Base-by-base conservation (phyloP, 2,113 vertebrate species). In the Labeo rohita region DNA sequence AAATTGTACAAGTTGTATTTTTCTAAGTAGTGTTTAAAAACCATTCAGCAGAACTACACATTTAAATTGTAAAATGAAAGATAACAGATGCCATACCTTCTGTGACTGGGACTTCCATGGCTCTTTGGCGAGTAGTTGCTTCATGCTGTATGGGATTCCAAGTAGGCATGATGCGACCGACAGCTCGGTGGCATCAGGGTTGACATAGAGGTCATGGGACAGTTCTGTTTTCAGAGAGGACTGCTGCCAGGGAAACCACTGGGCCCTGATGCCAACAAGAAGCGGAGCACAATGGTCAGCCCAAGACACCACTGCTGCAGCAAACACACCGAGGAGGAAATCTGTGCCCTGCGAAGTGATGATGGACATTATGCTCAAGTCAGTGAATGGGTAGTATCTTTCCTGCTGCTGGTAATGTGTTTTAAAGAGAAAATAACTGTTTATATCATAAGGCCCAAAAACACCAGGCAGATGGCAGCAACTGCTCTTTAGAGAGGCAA, bases 51-150 rank as follows among this genome's bases (percentile, higher is more conserved):
- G 74, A 54, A 36, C 49, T 54, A 5, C 45, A 28, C 49, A 36
- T 50, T 50, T 52, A 18, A 52, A 52, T 4, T 9, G 66, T 43
- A 18, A 70, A 70, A 39, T 4, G 34, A 34, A 23, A 13, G 23
- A 8, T 15, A 28, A 18, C 28, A 52, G 3, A 77, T 10, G 49
- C 75, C 50, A 13, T 92, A 98, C 98, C 96, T 98, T 99, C 85
- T 95, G 94, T 11, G 92, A 92, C 68, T 98, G 96, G 54, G 94
- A 92, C 90, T 96, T 97, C 98, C 98, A 99, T 0, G 97, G 97
- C 36, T 99, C 97, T 91, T 97, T 98, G 87, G 92, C 88, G 83
- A 99, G 92, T 23, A 99, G 94, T 47, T 94, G 89, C 2, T 86
- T 91, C 90, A 98, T 92, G 86, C 97, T 97, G 56, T 88, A 92